Evolutionary conservation across 2,797 vertebrate genomes (phyloP).

Genomic region (Lagodon rhomboides): DNA sequence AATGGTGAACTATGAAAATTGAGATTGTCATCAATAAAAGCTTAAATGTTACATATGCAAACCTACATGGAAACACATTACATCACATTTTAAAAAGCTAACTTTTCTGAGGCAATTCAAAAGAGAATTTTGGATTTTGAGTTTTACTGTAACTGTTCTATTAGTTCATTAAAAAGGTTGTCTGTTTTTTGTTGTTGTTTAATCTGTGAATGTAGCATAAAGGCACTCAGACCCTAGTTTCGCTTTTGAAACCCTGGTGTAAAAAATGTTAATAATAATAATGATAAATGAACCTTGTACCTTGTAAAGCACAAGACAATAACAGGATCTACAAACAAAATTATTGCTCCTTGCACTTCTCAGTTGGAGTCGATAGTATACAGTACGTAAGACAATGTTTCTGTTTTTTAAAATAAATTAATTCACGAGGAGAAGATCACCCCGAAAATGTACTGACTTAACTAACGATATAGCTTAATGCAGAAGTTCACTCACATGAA

Average conservation of each 20-base stretch:
- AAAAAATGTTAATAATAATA: too few relatives aligned
- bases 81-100: not conserved
- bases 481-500: not conserved
- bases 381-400: not conserved
- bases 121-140: not conserved
- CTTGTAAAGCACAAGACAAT: too few relatives aligned
- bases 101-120: not conserved
- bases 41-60: not conserved
- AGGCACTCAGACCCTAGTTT: too few relatives aligned
- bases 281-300: too few relatives aligned
- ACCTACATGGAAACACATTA: not conserved
- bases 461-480: not conserved
- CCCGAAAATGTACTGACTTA: not conserved
- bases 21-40: not conserved
- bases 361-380: not conserved
- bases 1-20: not conserved
- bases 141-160: conserved; percentile 12
- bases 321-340: too few relatives aligned
- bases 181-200: too few relatives aligned
- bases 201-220: too few relatives aligned
- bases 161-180: not conserved
- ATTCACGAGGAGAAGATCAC: not conserved
- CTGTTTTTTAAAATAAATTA: not conserved
- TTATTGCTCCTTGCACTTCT: not conserved
- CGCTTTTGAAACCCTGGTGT: too few relatives aligned